phyloP scores from a whole-genome alignment of 2,888 invertebrate genomes.

The Acanthosepion pharaonis region DNA sequence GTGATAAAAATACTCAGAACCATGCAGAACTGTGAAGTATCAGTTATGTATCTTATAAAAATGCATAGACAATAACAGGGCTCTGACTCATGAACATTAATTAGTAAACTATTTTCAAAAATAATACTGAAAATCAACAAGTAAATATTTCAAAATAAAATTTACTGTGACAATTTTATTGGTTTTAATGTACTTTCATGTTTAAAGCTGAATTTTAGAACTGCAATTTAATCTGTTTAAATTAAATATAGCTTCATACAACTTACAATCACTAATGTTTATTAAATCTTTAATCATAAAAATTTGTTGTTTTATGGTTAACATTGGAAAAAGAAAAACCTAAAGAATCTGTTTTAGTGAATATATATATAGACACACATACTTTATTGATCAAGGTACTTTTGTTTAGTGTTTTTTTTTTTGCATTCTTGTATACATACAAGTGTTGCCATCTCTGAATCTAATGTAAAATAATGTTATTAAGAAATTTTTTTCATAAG shows the following conservation, averaged over 20 bases:
- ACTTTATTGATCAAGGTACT: no score
- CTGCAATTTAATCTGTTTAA: neutral
- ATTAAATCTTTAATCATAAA: neutral
- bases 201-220: neutral
- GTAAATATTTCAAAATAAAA: neutral
- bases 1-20: neutral
- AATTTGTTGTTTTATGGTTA: neutral
- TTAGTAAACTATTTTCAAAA: neutral
- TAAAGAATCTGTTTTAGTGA: neutral
- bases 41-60: conserved; percentile 22
- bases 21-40: neutral
- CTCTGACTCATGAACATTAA: neutral
- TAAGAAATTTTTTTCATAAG: no score
- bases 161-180: neutral
- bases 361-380: no score
- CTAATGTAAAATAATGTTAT: no score
- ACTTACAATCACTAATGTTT: neutral
- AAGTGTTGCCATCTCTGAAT: no score
- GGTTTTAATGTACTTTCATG: neutral
- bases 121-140: neutral
- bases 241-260: neutral
- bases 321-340: neutral
- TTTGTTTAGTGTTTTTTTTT: no score
- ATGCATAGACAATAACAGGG: neutral
- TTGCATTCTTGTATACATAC: no score